Evolutionary conservation across 2,113 vertebrate genomes (phyloP), one percentile per base, ranked within the genome.

Genomic region (Semnornis frantzii): DNA sequence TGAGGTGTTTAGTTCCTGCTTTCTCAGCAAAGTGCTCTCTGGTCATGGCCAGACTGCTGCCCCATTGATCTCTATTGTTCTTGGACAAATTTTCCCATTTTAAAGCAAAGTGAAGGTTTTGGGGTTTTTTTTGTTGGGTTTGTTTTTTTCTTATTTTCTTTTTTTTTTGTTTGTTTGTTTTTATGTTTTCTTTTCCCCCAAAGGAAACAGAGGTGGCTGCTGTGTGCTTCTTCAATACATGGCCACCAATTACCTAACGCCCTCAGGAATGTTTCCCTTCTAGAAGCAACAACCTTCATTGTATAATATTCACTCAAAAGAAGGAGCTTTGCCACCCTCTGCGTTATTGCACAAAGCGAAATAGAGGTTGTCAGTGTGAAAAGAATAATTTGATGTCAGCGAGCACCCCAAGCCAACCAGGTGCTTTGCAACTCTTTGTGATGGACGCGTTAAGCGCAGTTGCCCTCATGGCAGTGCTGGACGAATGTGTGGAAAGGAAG

Each of bases 271-370:
- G 89, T 21, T 73, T 80, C 71, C 21, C 12, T 55, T 54, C 65
- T 15, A 46, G 59, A 90, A 83, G 18, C 34, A 72, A 39, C 34
- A 95, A 75, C 85, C 94, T 91, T 92, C 50, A 48, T 81, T 90
- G 78, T 75, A 54, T 39, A 78, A 86, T 52, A 87, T 52, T 68
- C 57, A 1, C 55, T 12, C 44, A 58, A 90, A 93, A 78, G 37
- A 27, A 42, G 72, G 25, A 82, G 39, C 16, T 90, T 86, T 58
- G 13, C 69, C 73, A 83, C 34, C 58, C 80, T 14, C 72, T 34
- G 54, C 31, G 68, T 7, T 25, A 27, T 7, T 14, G 48, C 48
- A 28, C 54, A 4, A 17, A 64, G 75, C 10, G 20, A 14, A 83
- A 58, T 0, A 44, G 48, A 39, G 58, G 44, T 4, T 82, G 62